Base-by-base conservation (phyloP, 2,113 vertebrate species). In the Perca schrenkii region DNA sequence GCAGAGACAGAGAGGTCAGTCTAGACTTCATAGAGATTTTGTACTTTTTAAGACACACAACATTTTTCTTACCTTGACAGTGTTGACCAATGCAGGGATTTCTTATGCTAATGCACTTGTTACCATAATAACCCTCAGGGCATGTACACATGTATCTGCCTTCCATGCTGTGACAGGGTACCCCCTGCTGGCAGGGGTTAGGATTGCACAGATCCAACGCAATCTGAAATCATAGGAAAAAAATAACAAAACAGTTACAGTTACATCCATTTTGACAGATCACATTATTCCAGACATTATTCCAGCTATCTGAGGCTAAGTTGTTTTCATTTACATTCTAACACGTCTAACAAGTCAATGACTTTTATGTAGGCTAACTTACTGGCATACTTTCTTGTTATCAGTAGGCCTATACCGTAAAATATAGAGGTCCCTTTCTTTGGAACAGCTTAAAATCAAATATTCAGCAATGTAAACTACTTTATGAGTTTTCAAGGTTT, bases 161-260 rank as follows among this genome's bases (percentile, higher is more conserved):
- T 43, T 94, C 94, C 6, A 67, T 73, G 82, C 74, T 92, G 52
- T 79, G 92, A 66, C 96, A 96, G 16, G 91, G 64, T 16, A 77
- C 74, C 57, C 93, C 95, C 77, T 94, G 91, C 50, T 92, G 94
- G 87, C 95, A 96, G 1, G 94, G 95, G 82, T 94, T 96, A 60
- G 95, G 93, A 85, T 93, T 89, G 80, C 96, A 96, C 4, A 64
- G 63, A 89, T 96, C 94, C 80, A 93, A 47, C 8, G 4, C 36
- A 0, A 80, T 47, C 95, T 96, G 84, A 52, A 89, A 81, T 54
- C 52, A 77, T 47, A 11, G 40, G 22, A 58, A 57, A 43, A 4
- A 64, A 5, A 8, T 8, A 71, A 70, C 13, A 5, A 50, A 61
- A 19, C 36, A 36, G 19, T 46, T 21, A 12, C 52, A 16, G 54